Conservation (phyloP, 2,888 invertebrate species). For the Hypolimnas misippus region DNA sequence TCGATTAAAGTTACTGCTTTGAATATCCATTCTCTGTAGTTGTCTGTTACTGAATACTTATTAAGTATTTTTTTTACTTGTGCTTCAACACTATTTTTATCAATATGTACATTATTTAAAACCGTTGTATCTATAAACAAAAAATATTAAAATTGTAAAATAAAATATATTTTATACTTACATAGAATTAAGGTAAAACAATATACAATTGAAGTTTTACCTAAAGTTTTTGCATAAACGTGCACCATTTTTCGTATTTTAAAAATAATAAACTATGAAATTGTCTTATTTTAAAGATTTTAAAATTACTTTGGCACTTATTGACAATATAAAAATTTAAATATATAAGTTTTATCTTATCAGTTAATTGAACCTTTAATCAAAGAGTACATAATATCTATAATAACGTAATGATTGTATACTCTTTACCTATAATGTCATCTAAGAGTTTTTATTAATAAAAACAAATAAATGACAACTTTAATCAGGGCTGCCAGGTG, state of each 20-base stretch:
- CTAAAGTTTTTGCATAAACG: slow-evolving; percentile 47
- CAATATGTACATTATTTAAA: slow-evolving; percentile 58
- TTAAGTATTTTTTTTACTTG: slow-evolving; percentile 61
- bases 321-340: too few relatives aligned
- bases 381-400: too few relatives aligned
- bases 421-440: too few relatives aligned
- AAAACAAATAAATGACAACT: too few relatives aligned
- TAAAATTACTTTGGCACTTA: too few relatives aligned
- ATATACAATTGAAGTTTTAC: slow-evolving; percentile 39
- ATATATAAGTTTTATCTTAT: too few relatives aligned
- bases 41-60: slow-evolving; percentile 65
- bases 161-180: not conserved
- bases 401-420: too few relatives aligned
- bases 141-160: not conserved
- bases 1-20: slow-evolving; percentile 94
- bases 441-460: too few relatives aligned
- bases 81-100: slow-evolving; percentile 62
- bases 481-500: too few relatives aligned
- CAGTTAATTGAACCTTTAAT: too few relatives aligned
- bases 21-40: slow-evolving; percentile 90
- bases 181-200: not conserved
- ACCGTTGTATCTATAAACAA: slow-evolving; percentile 51
- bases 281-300: too few relatives aligned
- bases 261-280: not conserved
- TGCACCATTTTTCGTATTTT: slow-evolving; percentile 45